These are phyloP conservation scores for Paelopatides confundens DNA, from an alignment of 53 echinoderm and acorn worm genomes.

Conservation along the genomic window DNA sequence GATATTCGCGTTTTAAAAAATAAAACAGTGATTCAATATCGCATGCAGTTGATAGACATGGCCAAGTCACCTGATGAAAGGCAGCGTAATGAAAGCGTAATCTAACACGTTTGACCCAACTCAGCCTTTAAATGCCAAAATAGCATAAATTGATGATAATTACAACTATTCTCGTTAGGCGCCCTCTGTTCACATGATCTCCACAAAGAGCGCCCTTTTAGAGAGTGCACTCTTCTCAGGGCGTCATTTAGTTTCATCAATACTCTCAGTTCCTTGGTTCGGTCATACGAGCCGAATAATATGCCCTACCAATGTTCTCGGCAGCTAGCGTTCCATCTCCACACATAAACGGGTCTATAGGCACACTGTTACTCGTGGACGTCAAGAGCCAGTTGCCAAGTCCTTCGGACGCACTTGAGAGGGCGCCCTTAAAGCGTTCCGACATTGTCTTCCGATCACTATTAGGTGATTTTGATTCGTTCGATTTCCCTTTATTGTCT, in stretches of 20 bases:
- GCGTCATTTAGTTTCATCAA: neutral
- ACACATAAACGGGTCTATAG: conserved; percentile 37
- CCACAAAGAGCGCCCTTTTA: too few relatives aligned
- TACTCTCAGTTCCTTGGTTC: neutral
- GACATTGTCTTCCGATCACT: conserved; percentile 28
- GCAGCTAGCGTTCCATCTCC: conserved; percentile 11
- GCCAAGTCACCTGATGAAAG: too few relatives aligned
- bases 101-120: too few relatives aligned
- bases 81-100: too few relatives aligned
- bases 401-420: conserved; percentile 24
- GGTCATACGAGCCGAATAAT: neutral
- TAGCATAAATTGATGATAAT: too few relatives aligned
- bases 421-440: conserved; percentile 35
- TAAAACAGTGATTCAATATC: too few relatives aligned
- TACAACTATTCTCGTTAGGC: too few relatives aligned
- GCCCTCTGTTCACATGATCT: too few relatives aligned
- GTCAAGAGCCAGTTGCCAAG: conserved; percentile 18
- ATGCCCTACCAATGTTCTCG: neutral
- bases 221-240: too few relatives aligned
- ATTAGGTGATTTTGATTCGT: neutral
- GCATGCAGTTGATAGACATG: too few relatives aligned
- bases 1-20: too few relatives aligned
- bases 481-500: neutral
- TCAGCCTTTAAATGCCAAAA: too few relatives aligned
- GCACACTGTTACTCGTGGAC: neutral